These are phyloP conservation scores for Sibirionetta formosa DNA, from an alignment of 2,797 vertebrate species.

Conservation along the genomic window DNA sequence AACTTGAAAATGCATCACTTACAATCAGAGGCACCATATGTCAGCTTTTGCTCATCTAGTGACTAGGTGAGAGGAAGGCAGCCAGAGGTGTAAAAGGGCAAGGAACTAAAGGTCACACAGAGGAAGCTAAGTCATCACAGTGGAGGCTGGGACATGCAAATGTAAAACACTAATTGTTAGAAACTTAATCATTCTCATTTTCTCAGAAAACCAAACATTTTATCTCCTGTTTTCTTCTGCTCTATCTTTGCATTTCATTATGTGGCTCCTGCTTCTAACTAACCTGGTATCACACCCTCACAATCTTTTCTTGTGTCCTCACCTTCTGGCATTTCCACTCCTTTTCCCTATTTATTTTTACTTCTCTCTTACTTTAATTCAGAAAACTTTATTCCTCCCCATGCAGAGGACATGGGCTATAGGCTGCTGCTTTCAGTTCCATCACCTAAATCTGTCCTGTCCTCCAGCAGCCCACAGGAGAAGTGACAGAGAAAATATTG, in stretches of 20 bases:
- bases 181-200: not conserved
- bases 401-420: not conserved
- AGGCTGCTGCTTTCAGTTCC: not conserved
- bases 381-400: not conserved
- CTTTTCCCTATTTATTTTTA: not conserved
- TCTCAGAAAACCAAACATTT: not conserved
- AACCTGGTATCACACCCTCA: not conserved
- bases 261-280: not conserved
- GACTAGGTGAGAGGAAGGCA: slow-evolving; percentile 10
- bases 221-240: not conserved
- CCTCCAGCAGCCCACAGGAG: not conserved
- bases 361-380: not conserved
- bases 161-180: not conserved
- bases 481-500: not conserved
- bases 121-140: not conserved
- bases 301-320: not conserved
- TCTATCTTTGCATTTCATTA: not conserved
- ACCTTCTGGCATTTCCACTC: not conserved
- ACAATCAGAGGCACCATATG: not conserved
- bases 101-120: not conserved
- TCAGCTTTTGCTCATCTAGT: slow-evolving; percentile 22
- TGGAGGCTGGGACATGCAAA: not conserved
- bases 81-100: not conserved
- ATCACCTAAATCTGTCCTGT: not conserved
- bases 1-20: not conserved